These are phyloP conservation scores for Girardinus metallicus DNA, from an alignment of 2,797 vertebrate species.

Conservation along the genomic window DNA sequence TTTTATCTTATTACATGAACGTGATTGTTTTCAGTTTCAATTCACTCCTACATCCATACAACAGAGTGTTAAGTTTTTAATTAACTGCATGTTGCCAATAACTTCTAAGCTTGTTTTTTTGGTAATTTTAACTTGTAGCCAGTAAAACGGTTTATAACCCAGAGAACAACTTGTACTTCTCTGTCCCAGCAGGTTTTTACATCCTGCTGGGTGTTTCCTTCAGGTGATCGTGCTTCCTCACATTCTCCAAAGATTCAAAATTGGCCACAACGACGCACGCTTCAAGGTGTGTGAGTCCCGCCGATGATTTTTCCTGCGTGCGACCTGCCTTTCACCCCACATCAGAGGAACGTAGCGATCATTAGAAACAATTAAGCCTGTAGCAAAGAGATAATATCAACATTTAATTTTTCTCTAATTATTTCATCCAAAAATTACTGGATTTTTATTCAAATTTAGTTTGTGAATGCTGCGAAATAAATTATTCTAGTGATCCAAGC, in stretches of 20 bases:
- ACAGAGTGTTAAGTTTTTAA: background rate
- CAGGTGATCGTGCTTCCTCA: background rate
- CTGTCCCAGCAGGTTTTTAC: background rate
- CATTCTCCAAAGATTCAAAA: background rate
- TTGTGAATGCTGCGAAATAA: background rate
- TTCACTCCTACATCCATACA: background rate
- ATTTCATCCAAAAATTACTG: background rate
- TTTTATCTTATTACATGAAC: background rate
- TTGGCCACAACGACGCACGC: background rate
- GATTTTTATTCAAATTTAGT: slow-evolving; percentile 1
- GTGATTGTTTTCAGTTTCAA: background rate
- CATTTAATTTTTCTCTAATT: background rate
- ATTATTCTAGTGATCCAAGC: background rate
- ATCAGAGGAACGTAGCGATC: background rate
- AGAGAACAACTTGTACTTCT: background rate
- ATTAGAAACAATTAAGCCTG: slow-evolving; percentile 12
- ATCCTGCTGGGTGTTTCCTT: background rate
- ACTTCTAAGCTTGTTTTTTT: background rate
- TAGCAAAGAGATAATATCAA: background rate
- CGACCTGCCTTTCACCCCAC: slow-evolving; percentile 5
- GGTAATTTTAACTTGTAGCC: background rate
- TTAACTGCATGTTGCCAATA: background rate
- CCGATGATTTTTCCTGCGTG: background rate
- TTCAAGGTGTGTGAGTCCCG: background rate
- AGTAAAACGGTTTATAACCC: background rate